Base-by-base conservation (phyloP, 2,888 invertebrate genomes). In the Protophormia terraenovae region DNA sequence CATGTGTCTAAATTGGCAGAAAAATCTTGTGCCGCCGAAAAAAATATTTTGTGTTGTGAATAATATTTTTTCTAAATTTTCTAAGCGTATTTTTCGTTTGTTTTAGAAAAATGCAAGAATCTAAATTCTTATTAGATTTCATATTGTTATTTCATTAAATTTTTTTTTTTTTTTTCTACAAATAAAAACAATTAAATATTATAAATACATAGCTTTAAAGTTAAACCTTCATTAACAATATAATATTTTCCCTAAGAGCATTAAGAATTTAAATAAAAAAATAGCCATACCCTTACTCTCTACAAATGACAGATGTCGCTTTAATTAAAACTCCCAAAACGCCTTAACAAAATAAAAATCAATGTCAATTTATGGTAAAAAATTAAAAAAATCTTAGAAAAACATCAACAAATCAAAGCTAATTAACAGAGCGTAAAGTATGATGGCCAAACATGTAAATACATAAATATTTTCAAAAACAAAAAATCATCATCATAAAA, bases 351-450 rank as follows among this genome's bases (percentile, higher is more conserved):
- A 78, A 71, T 53, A 53, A 78, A 85, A 85, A 82, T 85, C 85
- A 85, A 85, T 85, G 85, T 79, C 82, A 85, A 79, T 85, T 85
- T 83, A 77, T 72, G 64, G 55, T 64, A 50, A 67, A 62, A 73
- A 47, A n/a, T 12, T 32, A 58, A 12, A 38, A 47, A 58, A 75
- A 55, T 27, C 32, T 22, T 22, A 69, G 27, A 53, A 76, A 84
- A 85, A 85, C 84, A 79, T 77, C 79, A 69, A 83, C 84, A 85
- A 87, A 86, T 87, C 87, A 87, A 87, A 87, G 87, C 84, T 86
- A 87, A 88, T 87, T 87, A 87, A 86, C 86, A 85, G 83, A 87
- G 86, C 88, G 84, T 87, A 84, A 86, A 88, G 87, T 83, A 87
- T 86, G 80, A 69, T 72, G 78, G 78, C 66, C 66, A 24, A 60